A percentile compares a stretch with the other conserved stretches of the same genome.
Conservation (phyloP, 1,140 invertebrate genomes). For the Aphidius gifuensis region DNA sequence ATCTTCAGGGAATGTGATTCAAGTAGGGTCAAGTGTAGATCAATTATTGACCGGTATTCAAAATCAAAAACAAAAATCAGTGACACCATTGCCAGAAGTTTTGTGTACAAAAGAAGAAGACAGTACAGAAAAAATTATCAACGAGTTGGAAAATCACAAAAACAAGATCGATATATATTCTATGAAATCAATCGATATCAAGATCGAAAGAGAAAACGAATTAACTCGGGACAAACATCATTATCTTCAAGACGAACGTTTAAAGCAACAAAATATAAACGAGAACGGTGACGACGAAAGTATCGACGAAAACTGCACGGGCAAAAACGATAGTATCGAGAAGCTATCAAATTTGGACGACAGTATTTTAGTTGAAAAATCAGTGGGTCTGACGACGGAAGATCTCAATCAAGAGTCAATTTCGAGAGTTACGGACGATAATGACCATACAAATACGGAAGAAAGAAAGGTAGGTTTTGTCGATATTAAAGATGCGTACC, state of each 20-base stretch:
- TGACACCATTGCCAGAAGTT: slow-evolving; percentile 33
- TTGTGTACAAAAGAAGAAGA: slow-evolving; percentile 16
- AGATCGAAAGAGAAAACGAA: slow-evolving; percentile 10
- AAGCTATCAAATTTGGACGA: slow-evolving; percentile 42
- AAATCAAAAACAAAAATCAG: slow-evolving; percentile 29
- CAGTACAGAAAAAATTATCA: slow-evolving; percentile 3
- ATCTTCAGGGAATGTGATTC: slow-evolving; percentile 20
- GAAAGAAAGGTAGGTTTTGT: slow-evolving; percentile 43
- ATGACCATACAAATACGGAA: slow-evolving; percentile 42
- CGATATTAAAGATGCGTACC: too few species aligned
- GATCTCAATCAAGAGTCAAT: slow-evolving; percentile 31
- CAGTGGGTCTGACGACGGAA: slow-evolving; percentile 38
- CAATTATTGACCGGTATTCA: slow-evolving; percentile 33
- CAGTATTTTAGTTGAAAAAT: slow-evolving; percentile 21
- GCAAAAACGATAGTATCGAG: slow-evolving; percentile 23
- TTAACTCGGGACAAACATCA: not conserved
- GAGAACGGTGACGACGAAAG: slow-evolving; percentile 21
- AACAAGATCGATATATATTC: slow-evolving; percentile 19
- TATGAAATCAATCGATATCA: slow-evolving; percentile 19
- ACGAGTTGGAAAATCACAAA: slow-evolving; percentile 31
- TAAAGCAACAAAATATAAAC: not conserved
- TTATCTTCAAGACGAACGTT: not conserved
- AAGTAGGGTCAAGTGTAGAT: slow-evolving; percentile 13
- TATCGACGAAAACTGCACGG: slow-evolving; percentile 40
- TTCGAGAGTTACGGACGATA: slow-evolving; percentile 37